Base-by-base conservation (phyloP, 2,797 vertebrate genomes). In the Euphonia xanthogaster region DNA sequence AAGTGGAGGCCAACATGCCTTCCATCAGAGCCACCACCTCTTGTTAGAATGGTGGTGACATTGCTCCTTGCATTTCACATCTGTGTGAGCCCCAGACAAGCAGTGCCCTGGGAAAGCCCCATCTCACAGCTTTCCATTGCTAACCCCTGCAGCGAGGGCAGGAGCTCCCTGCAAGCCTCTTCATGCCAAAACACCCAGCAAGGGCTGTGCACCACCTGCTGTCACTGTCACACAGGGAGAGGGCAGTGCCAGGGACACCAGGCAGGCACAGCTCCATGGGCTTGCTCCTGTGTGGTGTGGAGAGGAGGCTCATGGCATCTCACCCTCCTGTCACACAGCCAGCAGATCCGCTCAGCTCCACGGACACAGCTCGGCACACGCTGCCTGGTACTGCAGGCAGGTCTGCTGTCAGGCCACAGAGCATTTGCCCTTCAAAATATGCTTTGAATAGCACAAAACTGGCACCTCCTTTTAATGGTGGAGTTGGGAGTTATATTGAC, bases 281-380 rank as follows among this genome's bases (percentile, higher is more conserved):
- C 9, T 73, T 2, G 1, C 30, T 39, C n/a, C 14, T 37, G 50
- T 3, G 1, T 9, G 45, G 37, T 10, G 7, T 1, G 7, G 50
- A 65, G 50, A 37, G 47, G 42, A 39, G 40, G 12, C 24, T 58
- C 24, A 12, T 25, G 62, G 55, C 20, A 14, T 21, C 4, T 1
- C 40, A 44, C 37, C 44, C 4, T 66, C 47, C 60, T 7, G 4
- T 33, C 13, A 14, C 1, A 10, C 71, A 68, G 22, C 42, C 54
- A 31, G 55, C 27, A 71, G 78, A 19, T 25, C 13, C 0, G 18
- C 84, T 76, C 20, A 20, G 55, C 53, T n/a, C 30, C 11, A 2
- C 0, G 0, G 5, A 1, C 37, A 9, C 14, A 40, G 53, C 82
- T 48, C 17, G 0, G 3, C 44, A 25, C 55, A 31, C 13, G 1